Conservation (phyloP, 2,113 vertebrate species). For the Rousettus leschenaultii region DNA sequence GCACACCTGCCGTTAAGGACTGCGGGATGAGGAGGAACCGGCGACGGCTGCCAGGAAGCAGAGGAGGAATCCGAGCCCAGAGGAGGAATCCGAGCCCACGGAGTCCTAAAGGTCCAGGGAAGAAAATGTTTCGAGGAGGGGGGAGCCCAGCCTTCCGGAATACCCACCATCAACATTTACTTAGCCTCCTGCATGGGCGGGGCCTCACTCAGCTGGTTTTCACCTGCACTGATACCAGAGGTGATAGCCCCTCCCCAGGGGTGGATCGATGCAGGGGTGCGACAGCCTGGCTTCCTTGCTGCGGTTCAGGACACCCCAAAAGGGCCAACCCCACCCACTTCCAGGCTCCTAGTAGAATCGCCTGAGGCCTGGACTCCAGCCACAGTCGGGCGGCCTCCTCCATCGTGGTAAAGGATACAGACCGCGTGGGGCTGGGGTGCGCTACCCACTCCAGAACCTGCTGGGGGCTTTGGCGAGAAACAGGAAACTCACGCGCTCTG, state of each 20-base stretch:
- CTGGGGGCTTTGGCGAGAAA: neutral
- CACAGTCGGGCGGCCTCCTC: neutral
- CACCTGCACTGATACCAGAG: fast-evolving
- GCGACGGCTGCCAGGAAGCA: neutral
- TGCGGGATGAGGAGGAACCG: neutral
- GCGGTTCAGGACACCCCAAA: neutral
- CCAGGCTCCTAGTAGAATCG: neutral
- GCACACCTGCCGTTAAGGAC: neutral
- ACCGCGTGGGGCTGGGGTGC: fast-evolving
- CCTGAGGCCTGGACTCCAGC: neutral
- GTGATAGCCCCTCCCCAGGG: neutral
- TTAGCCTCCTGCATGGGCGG: neutral
- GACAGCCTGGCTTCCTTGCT: neutral
- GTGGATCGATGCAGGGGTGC: neutral
- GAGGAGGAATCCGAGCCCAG: neutral
- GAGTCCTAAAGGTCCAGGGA: neutral
- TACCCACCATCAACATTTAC: fast-evolving
- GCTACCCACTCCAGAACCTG: neutral
- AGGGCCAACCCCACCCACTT: fast-evolving
- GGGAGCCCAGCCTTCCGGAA: neutral
- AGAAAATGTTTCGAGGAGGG: neutral
- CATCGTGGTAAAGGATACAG: neutral
- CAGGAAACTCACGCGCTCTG: neutral
- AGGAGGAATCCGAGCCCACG: neutral
- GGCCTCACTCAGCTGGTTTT: no score